Conservation (phyloP, 2,113 vertebrate species). For the Brachyhypopomus gauderio region DNA sequence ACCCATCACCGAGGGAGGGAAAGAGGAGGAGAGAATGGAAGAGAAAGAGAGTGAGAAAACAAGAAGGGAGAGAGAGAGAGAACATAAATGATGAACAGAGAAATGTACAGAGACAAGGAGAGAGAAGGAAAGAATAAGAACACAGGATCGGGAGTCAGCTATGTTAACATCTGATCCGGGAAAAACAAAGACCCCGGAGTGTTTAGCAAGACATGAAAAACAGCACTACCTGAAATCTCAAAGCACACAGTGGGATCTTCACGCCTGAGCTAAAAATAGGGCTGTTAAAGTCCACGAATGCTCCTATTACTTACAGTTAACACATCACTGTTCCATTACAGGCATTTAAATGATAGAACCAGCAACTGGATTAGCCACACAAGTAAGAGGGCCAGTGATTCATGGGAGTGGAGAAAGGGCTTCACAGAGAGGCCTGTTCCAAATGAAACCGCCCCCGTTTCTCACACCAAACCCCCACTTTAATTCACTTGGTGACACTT, state of each 20-base stretch:
- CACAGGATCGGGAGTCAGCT: not conserved
- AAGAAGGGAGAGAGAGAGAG: slow-evolving; percentile 1
- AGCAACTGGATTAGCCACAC: not conserved
- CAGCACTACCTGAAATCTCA: not conserved
- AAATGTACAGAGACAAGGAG: not conserved
- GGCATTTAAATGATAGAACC: slow-evolving; percentile 1
- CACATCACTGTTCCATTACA: not conserved
- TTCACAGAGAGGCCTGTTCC: slow-evolving; percentile 15
- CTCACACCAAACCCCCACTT: slow-evolving; percentile 29
- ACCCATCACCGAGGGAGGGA: slow-evolving; percentile 9
- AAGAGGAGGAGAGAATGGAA: not conserved
- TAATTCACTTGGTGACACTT: slow-evolving; percentile 35
- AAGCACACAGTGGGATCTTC: not conserved
- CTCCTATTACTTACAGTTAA: not conserved
- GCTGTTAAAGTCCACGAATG: not conserved
- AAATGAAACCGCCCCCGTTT: slow-evolving; percentile 20
- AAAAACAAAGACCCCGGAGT: slow-evolving; percentile 1
- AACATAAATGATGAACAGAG: not conserved
- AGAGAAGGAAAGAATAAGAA: not conserved
- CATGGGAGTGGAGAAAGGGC: not conserved
- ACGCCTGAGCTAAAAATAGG: not conserved
- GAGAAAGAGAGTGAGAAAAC: not conserved
- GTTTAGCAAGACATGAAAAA: not conserved
- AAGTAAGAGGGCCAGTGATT: slow-evolving; percentile 16
- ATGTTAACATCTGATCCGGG: not conserved